phyloP scores from a whole-genome alignment of 2,888 invertebrate genomes.

The Hedychridium roseum region DNA sequence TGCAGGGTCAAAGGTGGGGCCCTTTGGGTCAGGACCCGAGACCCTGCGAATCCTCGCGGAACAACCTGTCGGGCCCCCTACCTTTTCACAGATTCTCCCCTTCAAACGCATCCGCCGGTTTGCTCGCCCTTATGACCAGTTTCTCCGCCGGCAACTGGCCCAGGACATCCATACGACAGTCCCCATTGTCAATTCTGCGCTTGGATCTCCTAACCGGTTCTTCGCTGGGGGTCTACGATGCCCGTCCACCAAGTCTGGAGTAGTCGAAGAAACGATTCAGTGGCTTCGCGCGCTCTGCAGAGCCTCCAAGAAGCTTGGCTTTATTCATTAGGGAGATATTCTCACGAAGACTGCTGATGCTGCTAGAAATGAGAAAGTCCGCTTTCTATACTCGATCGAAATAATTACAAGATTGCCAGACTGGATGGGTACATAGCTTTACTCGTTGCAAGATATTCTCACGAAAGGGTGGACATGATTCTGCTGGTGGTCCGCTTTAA shows the following conservation, averaged over 20 bases:
- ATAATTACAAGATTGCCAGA: too few relatives aligned
- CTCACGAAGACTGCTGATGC: conserved; percentile 34
- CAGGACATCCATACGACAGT: too few relatives aligned
- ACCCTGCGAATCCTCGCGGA: conserved; percentile 28
- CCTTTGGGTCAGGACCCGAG: conserved; percentile 44
- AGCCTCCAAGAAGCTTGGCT: conserved; percentile 35
- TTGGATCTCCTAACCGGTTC: conserved; percentile 53
- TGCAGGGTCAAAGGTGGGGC: conserved; percentile 48
- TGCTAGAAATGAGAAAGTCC: too few relatives aligned
- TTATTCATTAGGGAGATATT: conserved; percentile 49
- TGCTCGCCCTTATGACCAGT: neutral
- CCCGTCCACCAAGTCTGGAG: too few relatives aligned
- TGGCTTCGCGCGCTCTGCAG: too few relatives aligned
- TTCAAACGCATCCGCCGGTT: conserved; percentile 28
- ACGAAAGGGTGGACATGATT: conserved; percentile 34
- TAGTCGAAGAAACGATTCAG: too few relatives aligned
- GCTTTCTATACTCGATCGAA: too few relatives aligned
- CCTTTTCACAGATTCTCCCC: conserved; percentile 28
- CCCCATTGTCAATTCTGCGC: too few relatives aligned
- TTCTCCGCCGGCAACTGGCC: conserved; percentile 4
- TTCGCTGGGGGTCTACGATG: conserved; percentile 38
- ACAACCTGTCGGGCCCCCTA: conserved; percentile 48
- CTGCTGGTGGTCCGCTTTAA: too few relatives aligned
- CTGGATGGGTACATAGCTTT: too few relatives aligned
- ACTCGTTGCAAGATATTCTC: conserved; percentile 28